Base-by-base conservation (phyloP, 2,888 invertebrate genomes). In the Watsonalla binaria region DNA sequence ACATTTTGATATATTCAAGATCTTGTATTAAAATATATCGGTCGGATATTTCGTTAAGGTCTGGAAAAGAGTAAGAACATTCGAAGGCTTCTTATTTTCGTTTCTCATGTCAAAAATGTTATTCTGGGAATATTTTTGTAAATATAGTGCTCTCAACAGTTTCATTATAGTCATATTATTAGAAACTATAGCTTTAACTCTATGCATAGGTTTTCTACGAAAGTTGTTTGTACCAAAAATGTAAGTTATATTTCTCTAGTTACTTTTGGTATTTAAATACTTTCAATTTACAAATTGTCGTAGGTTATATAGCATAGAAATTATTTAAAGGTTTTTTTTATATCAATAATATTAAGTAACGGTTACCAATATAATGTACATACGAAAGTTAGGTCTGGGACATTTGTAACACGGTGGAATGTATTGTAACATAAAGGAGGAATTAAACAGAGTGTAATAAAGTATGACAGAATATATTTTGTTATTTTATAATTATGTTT, bases 151-250 rank as follows among this genome's bases (percentile, higher is more conserved):
- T 76, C 67, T 74, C 71, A 74, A 68, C 77, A 82, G 68, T 78
- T 82, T 82, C 77, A 76, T 76, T 82, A 70, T 86, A 90, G 89
- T 90, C 88, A 90, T 85, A 84, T 73, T 74, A 65, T 80, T 83
- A 84, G 76, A 83, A 78, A 78, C 80, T 68, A 86, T 88, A 90
- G 90, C 90, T 90, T 90, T 90, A 90, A 88, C 68, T 74, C 83
- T 78, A 60, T 78, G 73, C 71, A 55, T 72, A 63, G 72, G 74
- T 73, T 73, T 74, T 65, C 63, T 69, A 71, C 76, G 84, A 79
- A 89, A 86, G 86, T 84, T 89, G 75, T 79, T 81, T 85, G 77
- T 86, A 87, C 89, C 90, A 88, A 90, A 90, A 87, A 77, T 89
- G 83, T 89, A 85, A 86, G 87, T 86, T 87, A 70, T 78, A 64